Conservation (phyloP, 2,113 vertebrate genomes). For the Otis tarda region DNA sequence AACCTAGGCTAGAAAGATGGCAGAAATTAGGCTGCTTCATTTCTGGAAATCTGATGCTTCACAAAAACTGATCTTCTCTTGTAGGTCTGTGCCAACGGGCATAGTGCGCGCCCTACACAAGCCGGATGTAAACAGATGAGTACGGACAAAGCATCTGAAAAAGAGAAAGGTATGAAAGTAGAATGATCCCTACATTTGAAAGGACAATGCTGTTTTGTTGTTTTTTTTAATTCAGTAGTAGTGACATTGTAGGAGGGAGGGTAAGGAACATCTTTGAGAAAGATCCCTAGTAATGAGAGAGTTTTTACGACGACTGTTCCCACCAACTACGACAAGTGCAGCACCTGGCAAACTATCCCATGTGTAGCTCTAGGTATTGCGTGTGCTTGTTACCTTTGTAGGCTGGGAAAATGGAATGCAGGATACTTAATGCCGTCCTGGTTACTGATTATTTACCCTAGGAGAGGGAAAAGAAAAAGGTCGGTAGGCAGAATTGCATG, state of each 20-base stretch:
- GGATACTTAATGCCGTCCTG: background rate
- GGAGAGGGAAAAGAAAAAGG: background rate
- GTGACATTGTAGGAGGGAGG: background rate
- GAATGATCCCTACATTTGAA: background rate
- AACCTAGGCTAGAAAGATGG: background rate
- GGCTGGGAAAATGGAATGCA: background rate
- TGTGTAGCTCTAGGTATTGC: rapidly evolving
- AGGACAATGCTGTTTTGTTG: background rate
- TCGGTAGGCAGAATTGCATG: background rate
- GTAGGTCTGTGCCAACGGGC: background rate
- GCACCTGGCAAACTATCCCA: background rate
- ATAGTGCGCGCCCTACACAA: background rate
- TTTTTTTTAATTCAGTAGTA: background rate
- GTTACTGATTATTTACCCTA: background rate
- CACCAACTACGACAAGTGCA: background rate
- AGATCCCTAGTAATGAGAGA: background rate
- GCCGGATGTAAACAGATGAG: conserved; percentile 47
- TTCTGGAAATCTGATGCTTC: background rate
- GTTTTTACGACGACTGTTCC: background rate
- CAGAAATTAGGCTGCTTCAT: background rate
- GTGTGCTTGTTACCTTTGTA: rapidly evolving
- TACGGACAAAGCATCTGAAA: conserved; percentile 43
- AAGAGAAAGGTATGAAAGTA: conserved; percentile 71
- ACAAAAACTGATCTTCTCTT: background rate
- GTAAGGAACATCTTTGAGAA: background rate